Percentiles rank a stretch among this genome's conserved stretches.
phyloP scores from a whole-genome alignment of 2,797 vertebrate genomes.

The Allobates femoralis region DNA sequence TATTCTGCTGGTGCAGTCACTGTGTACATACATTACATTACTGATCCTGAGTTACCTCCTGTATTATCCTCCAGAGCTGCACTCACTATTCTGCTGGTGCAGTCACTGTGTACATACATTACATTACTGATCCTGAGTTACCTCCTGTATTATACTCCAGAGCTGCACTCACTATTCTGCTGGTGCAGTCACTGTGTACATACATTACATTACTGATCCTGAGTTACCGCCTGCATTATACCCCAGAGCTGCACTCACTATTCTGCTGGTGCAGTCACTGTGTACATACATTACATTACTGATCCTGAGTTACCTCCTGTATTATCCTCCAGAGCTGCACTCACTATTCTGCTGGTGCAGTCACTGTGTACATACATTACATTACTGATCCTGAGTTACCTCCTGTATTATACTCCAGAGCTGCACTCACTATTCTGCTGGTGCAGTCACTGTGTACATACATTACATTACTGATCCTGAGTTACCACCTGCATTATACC shows the following conservation, averaged over 20 bases:
- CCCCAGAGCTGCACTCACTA: background rate
- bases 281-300: background rate
- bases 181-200: constrained; percentile 7
- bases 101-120: constrained; percentile 8
- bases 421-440: background rate
- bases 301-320: background rate
- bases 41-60: background rate
- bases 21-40: constrained; percentile 6
- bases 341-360: background rate
- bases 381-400: background rate
- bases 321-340: background rate
- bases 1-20: background rate
- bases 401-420: background rate
- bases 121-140: background rate
- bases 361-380: constrained; percentile 7
- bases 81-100: background rate
- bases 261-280: constrained; percentile 2
- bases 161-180: background rate
- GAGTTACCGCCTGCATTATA: background rate
- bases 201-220: background rate
- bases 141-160: background rate
- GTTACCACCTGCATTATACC: background rate
- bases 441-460: constrained; percentile 7
- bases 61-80: background rate
- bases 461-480: background rate